Evolutionary conservation across 2,888 invertebrate genomes (phyloP), one percentile per base, ranked within the genome.

Genomic region (Keiferia lycopersicella): DNA sequence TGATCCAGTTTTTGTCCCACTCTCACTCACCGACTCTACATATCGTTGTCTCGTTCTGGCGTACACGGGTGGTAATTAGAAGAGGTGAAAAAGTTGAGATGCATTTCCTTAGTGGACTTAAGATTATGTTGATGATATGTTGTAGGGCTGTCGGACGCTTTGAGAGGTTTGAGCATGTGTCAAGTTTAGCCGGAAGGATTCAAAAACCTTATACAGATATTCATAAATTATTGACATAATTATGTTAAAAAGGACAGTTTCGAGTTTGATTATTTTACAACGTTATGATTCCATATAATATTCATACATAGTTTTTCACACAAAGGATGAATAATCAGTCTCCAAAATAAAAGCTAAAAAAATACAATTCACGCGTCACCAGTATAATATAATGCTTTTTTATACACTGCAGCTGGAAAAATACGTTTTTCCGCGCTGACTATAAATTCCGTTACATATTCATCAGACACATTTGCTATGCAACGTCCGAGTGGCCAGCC

Each of bases 1-100:
- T 63, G 61, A 61, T 61, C 61, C 39, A 62, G 18, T 59, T 60
- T 66, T 65, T 65, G 66, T 62, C 65, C 48, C 63, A 20, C 58
- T 63, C 22, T 11, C 51, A 53, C 51, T 53, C 22, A 53, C 51
- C 2, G 6, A 1, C 8, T 1, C 22, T 11, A 26, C 4, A 26
- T 6, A 14, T 22, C 1, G 11, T 12, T 59, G 56, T 66, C 64
- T 65, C 65, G 60, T 62, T 56, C 63, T 60, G 26, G 56, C 61
- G 59, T 39, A 41, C 14, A 16, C 22, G 14, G 22, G 12, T 60
- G 38, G 26, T 60, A 60, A 60, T 62, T 60, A 30, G 56, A 61
- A 26, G 41, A 18, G 45, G 61, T 20, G 20, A 61, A 58, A 58
- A 58, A 41, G 39, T 20, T 39, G 39, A 58, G 58, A 20, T 20